Evolutionary conservation across 2,797 vertebrate species (phyloP).

Genomic region (Ammospiza maritima): DNA sequence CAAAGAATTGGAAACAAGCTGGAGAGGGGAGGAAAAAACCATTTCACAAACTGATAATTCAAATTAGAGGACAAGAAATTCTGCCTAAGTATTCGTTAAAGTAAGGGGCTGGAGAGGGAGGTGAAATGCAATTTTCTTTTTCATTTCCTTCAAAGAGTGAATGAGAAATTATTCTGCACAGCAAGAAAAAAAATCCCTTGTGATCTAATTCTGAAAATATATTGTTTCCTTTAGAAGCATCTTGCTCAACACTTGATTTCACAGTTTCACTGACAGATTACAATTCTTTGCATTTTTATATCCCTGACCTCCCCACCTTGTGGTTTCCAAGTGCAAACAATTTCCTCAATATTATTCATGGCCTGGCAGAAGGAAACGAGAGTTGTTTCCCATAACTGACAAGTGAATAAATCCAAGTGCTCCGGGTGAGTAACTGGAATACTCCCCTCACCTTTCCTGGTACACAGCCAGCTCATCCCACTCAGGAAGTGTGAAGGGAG

Average conservation of each 20-base stretch:
- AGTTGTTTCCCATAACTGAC: neutral
- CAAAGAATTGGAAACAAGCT: slow-evolving; percentile 5
- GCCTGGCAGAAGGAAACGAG: neutral
- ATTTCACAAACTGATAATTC: neutral
- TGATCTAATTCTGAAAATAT: slow-evolving; percentile 8
- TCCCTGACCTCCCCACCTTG: neutral
- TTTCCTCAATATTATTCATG: slow-evolving; percentile 33
- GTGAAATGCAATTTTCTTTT: slow-evolving; percentile 5
- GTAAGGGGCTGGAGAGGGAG: neutral
- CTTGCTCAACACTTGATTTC: slow-evolving; percentile 28
- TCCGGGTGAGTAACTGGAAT: neutral
- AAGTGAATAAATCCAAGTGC: neutral
- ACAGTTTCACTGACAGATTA: slow-evolving; percentile 19
- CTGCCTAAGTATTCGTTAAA: neutral
- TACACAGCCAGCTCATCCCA: neutral
- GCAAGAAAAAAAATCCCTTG: neutral
- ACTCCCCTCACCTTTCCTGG: neutral
- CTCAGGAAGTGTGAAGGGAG: neutral
- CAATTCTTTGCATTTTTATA: slow-evolving; percentile 26
- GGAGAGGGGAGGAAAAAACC: neutral
- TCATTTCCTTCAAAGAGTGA: slow-evolving; percentile 6
- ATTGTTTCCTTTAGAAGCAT: slow-evolving; percentile 30
- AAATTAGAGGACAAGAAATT: neutral
- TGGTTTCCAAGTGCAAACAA: slow-evolving; percentile 47
- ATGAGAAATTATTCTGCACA: slow-evolving; percentile 25